Base-by-base conservation (phyloP, 2,797 vertebrate genomes). In the Falco cherrug region DNA sequence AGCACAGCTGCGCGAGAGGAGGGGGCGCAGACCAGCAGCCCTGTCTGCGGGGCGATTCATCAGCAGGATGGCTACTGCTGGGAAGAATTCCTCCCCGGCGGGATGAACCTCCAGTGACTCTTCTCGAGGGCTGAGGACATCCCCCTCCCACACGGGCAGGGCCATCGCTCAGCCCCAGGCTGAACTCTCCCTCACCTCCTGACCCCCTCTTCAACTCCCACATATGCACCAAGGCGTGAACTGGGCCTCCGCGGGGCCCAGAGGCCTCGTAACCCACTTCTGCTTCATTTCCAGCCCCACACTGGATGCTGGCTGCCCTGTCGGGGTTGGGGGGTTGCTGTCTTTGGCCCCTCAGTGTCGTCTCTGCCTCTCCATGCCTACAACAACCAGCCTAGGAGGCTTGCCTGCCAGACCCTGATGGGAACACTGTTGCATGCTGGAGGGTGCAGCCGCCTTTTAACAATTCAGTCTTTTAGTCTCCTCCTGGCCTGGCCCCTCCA, bases 171-270 rank as follows among this genome's bases (percentile, higher is more conserved):
- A 97, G 96, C 95, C 91, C 35, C 91, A 70, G 89, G 78, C 92
- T 99, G 98, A 99, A 98, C 98, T 99, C 97, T 86, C 79, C 69
- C 90, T 99, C 98, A 98, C 99, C 98, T 97, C 94, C 87, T 98
- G 98, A 98, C 98, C 99, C 94, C 70, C 33, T 89, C 37, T 96
- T 97, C 97, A 97, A 97, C 98, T 98, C 97, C 96, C 96, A 56
- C 94, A 74, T 70, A 24, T 7, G 41, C 79, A 48, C 47, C 85
- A 59, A 87, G 85, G 95, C 69, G 28, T 51, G 96, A 97, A 86
- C 84, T 0, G 33, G 95, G 93, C 83, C 95, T 96, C 87, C 0
- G 5, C 17, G 47, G 93, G 94, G 84, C 87, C 56, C 73, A 33
- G 89, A 79, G 85, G 74, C 95, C 94, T 95, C 56, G 5, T 39